phyloP scores from a whole-genome alignment of 2,888 invertebrate genomes.

The Eremobia ochroleuca region DNA sequence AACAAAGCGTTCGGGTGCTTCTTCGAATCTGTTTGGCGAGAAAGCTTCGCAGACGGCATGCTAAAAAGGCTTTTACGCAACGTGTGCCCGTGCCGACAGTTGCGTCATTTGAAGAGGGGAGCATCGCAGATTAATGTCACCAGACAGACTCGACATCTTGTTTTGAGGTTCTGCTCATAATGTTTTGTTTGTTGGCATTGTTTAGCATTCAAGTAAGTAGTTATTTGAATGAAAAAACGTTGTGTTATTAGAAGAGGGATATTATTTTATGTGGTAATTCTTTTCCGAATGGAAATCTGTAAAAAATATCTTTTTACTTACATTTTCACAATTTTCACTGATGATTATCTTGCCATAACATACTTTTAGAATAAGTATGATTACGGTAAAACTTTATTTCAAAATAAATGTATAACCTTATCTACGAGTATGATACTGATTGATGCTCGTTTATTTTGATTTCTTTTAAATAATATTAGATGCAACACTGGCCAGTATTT shows the following conservation, averaged over 20 bases:
- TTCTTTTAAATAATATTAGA: too few relatives aligned
- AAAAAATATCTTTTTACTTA: background rate
- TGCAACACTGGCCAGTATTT: conserved; percentile 1
- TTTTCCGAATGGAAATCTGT: background rate
- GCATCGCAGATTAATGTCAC: conserved; percentile 79
- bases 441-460: background rate
- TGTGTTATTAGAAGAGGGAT: too few relatives aligned
- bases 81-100: conserved; percentile 72
- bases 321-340: background rate
- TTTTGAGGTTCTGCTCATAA: conserved; percentile 53
- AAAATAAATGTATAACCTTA: background rate
- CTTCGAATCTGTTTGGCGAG: conserved; percentile 82
- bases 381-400: too few relatives aligned
- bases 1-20: conserved; percentile 84
- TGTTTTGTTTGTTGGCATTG: conserved; percentile 20
- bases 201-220: background rate
- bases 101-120: conserved; percentile 77
- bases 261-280: background rate
- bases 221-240: background rate
- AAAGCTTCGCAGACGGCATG: conserved; percentile 88
- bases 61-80: conserved; percentile 88
- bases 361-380: background rate
- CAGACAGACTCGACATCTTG: conserved; percentile 69
- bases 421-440: background rate
- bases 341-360: background rate